Evolutionary conservation across 2,888 invertebrate species (phyloP).

Genomic region (Thymelicus acteon): DNA sequence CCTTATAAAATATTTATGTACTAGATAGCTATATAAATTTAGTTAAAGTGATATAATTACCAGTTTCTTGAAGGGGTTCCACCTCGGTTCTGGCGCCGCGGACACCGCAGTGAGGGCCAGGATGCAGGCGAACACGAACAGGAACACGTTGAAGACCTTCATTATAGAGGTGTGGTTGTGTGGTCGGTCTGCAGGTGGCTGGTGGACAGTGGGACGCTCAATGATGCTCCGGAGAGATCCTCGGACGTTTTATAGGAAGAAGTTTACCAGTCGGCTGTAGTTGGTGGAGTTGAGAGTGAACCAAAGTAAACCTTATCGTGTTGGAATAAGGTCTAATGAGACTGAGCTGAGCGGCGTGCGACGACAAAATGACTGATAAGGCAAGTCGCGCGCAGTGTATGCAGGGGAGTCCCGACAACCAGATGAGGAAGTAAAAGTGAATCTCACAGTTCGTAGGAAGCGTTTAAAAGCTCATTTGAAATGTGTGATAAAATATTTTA

Average conservation of each 20-base stretch:
- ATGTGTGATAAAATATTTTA: too few species aligned
- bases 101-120: constrained; percentile 52
- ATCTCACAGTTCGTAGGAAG: background rate
- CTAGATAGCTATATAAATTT: background rate
- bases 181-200: too few species aligned
- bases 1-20: background rate
- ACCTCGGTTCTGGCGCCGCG: constrained; percentile 58
- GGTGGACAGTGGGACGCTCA: background rate
- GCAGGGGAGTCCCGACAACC: constrained; percentile 16
- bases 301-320: constrained; percentile 9
- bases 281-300: background rate
- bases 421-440: background rate
- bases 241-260: constrained; percentile 4
- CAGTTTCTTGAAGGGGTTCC: constrained; percentile 65
- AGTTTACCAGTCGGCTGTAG: background rate
- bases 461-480: too few species aligned
- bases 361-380: background rate
- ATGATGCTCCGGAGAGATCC: constrained; percentile 7
- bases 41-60: constrained; percentile 50
- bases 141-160: constrained; percentile 44
- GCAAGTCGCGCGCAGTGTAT: background rate
- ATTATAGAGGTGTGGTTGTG: constrained; percentile 1
- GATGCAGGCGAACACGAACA: constrained; percentile 46
- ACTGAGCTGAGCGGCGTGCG: background rate
- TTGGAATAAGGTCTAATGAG: background rate